These are phyloP conservation scores for Orchestia grillus DNA, from an alignment of 1,140 invertebrate species.

Conservation along the genomic window DNA sequence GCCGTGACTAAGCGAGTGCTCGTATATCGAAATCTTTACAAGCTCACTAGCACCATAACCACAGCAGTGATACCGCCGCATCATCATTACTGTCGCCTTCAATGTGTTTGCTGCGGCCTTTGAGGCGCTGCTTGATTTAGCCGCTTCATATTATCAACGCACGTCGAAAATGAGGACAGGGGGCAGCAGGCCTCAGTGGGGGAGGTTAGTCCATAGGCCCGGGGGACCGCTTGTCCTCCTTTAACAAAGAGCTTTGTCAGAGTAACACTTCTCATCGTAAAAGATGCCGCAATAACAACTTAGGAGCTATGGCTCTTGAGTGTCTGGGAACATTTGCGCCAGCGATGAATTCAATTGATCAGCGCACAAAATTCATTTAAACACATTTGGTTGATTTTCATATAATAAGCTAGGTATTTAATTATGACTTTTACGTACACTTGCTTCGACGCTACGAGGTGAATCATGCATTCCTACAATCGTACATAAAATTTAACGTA, in stretches of 20 bases:
- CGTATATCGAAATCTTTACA: constrained; percentile 52
- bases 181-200: neutral
- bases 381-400: neutral
- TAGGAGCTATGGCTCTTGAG: neutral
- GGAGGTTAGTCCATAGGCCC: constrained; percentile 31
- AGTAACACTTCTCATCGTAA: neutral
- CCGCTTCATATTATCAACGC: constrained; percentile 39
- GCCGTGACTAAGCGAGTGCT: constrained; percentile 27
- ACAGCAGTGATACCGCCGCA: constrained; percentile 21
- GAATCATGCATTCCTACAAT: neutral
- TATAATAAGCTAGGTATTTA: neutral
- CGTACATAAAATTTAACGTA: neutral
- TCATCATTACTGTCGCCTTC: constrained; percentile 52
- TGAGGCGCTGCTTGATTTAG: constrained; percentile 50
- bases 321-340: neutral
- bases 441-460: neutral
- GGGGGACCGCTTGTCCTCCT: neutral
- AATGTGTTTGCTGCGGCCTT: constrained; percentile 48
- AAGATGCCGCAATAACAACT: neutral
- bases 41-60: constrained; percentile 39
- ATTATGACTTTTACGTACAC: neutral
- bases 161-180: constrained; percentile 37
- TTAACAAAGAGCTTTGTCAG: neutral
- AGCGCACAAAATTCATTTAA: neutral
- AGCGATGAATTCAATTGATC: neutral